Percentiles rank a stretch among this genome's conserved stretches.
phyloP scores from a whole-genome alignment of 2,888 invertebrate genomes.

The Quadroppia sp. region DNA sequence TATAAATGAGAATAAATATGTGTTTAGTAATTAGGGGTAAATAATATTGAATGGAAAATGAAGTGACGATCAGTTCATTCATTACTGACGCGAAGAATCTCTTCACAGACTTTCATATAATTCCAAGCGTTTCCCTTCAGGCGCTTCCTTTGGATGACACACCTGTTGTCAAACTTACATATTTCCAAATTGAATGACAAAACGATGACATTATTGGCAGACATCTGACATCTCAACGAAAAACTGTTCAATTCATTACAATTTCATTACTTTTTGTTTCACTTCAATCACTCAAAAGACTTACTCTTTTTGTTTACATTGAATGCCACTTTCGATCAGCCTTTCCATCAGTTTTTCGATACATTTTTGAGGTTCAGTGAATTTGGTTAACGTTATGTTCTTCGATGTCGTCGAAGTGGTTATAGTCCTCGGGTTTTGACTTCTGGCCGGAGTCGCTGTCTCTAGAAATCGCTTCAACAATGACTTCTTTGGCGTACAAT shows the following conservation, averaged over 20 bases:
- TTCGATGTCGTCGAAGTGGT: constrained; percentile 63
- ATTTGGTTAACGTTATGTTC: constrained; percentile 62
- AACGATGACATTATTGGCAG: constrained; percentile 30
- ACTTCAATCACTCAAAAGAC: constrained; percentile 47
- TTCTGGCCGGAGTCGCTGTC: constrained; percentile 43
- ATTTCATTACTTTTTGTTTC: neutral
- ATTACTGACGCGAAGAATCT: constrained; percentile 56
- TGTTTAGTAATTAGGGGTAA: neutral
- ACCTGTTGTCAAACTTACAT: constrained; percentile 51
- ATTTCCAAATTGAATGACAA: constrained; percentile 69
- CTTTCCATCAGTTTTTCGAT: constrained; percentile 61
- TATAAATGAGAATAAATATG: neutral
- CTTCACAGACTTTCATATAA: constrained; percentile 72
- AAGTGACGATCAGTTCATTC: constrained; percentile 22
- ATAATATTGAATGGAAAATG: neutral
- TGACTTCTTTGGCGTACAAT: constrained; percentile 42
- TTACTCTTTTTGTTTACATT: constrained; percentile 65
- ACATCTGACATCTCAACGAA: constrained; percentile 37
- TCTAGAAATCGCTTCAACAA: constrained; percentile 42
- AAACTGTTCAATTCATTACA: constrained; percentile 13
- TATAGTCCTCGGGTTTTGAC: constrained; percentile 32
- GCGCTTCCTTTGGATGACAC: constrained; percentile 66
- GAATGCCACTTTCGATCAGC: constrained; percentile 62
- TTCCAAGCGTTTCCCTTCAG: constrained; percentile 74
- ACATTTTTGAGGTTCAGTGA: constrained; percentile 46